phyloP scores from a whole-genome alignment of 2,888 invertebrate genomes.

The Coleophora flavipennella region DNA sequence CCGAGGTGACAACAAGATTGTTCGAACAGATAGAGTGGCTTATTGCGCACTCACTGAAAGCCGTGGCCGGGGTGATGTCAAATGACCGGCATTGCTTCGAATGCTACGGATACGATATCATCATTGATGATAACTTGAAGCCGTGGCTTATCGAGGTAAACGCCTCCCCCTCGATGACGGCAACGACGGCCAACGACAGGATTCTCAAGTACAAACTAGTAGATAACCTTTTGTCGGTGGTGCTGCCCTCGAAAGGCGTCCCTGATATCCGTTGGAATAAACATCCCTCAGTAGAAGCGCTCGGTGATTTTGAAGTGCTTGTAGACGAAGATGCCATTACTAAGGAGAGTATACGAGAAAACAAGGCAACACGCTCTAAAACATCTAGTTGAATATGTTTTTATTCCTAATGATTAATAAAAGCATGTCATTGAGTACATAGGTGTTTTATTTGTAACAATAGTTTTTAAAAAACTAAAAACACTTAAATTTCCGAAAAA shows the following conservation, averaged over 20 bases:
- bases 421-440: no score
- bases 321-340: conserved; percentile 86
- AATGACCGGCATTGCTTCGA: conserved; percentile 94
- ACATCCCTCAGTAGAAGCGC: conserved; percentile 79
- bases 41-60: conserved; percentile 93
- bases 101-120: conserved; percentile 97
- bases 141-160: conserved; percentile 98
- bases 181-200: conserved; percentile 94
- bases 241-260: conserved; percentile 88
- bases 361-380: no score
- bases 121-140: conserved; percentile 93
- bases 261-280: conserved; percentile 94
- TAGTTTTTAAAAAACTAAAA: no score
- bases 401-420: no score
- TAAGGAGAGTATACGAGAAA: conserved; percentile 51
- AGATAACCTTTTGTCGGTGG: conserved; percentile 92
- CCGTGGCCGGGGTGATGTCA: conserved; percentile 93
- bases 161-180: conserved; percentile 94
- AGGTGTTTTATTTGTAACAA: no score
- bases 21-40: conserved; percentile 92
- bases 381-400: no score
- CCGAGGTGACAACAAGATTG: conserved; percentile 88
- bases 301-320: conserved; percentile 87
- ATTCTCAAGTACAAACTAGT: conserved; percentile 95
- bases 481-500: no score